A percentile compares a stretch with the other conserved stretches of the same genome.
Evolutionary conservation across 2,797 vertebrate genomes (phyloP).

Genomic region (Pristis pectinata): DNA sequence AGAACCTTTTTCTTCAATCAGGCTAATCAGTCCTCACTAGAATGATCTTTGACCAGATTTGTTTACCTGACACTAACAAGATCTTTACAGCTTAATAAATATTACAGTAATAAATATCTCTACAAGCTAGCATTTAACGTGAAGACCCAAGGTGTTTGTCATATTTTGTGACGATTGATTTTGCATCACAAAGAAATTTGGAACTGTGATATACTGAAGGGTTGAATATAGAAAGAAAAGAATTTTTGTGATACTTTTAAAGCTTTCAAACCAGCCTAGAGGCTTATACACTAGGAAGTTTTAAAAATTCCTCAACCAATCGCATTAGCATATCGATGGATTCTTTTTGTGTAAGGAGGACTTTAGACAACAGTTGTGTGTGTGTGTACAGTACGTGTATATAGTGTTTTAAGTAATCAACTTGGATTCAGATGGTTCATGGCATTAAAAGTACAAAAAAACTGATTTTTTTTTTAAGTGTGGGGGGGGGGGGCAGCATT

Average conservation of each 20-base stretch:
- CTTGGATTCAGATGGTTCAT: too few relatives aligned
- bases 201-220: neutral
- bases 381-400: too few relatives aligned
- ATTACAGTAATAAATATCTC: neutral
- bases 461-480: too few relatives aligned
- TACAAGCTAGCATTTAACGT: neutral
- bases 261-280: neutral
- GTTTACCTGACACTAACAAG: neutral
- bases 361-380: neutral
- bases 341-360: neutral
- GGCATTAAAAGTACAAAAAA: too few relatives aligned
- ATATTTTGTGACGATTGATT: neutral
- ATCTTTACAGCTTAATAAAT: neutral
- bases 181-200: neutral
- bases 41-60: neutral
- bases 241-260: neutral
- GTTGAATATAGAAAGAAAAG: too few relatives aligned
- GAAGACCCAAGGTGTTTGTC: neutral
- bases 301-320: neutral
- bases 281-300: neutral
- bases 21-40: neutral
- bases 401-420: too few relatives aligned
- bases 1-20: neutral
- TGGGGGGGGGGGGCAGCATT: too few relatives aligned
- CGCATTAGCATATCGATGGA: neutral